Conservation (phyloP, 2,797 vertebrate species). For the Malacoctenus gilli region DNA sequence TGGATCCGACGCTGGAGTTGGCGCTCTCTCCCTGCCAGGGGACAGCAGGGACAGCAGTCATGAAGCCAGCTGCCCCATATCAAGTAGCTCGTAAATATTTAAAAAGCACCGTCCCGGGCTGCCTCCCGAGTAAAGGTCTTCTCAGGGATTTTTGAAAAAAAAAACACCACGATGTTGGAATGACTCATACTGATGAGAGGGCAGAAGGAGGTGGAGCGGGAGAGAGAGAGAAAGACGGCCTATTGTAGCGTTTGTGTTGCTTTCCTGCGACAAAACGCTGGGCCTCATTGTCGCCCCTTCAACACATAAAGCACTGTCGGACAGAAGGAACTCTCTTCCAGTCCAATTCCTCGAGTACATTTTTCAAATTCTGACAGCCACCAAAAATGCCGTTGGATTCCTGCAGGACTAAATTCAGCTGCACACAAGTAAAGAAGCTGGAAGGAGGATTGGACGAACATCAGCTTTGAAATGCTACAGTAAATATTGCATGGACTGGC, state of each 20-base stretch:
- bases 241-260: slow-evolving; percentile 55
- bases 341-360: slow-evolving; percentile 24
- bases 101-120: slow-evolving; percentile 69
- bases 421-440: slow-evolving; percentile 1
- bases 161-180: slow-evolving; percentile 61
- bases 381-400: slow-evolving; percentile 3
- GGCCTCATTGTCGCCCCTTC: slow-evolving; percentile 37
- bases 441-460: neutral
- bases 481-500: too few species aligned
- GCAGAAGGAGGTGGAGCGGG: slow-evolving; percentile 21
- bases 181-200: slow-evolving; percentile 60
- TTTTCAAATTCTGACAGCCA: slow-evolving; percentile 39
- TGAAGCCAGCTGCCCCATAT: slow-evolving; percentile 71
- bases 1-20: slow-evolving; percentile 37
- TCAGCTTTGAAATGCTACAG: too few species aligned
- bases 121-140: slow-evolving; percentile 73
- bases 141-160: slow-evolving; percentile 72
- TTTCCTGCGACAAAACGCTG: slow-evolving; percentile 37
- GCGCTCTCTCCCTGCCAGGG: slow-evolving; percentile 44
- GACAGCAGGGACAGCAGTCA: slow-evolving; percentile 61
- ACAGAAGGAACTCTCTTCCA: slow-evolving; percentile 10
- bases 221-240: slow-evolving; percentile 20
- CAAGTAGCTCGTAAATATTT: slow-evolving; percentile 83
- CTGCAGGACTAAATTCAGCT: slow-evolving; percentile 9
- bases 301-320: slow-evolving; percentile 40